Base-by-base conservation (phyloP, 1,140 invertebrate species). In the Drosophila sp. region DNA sequence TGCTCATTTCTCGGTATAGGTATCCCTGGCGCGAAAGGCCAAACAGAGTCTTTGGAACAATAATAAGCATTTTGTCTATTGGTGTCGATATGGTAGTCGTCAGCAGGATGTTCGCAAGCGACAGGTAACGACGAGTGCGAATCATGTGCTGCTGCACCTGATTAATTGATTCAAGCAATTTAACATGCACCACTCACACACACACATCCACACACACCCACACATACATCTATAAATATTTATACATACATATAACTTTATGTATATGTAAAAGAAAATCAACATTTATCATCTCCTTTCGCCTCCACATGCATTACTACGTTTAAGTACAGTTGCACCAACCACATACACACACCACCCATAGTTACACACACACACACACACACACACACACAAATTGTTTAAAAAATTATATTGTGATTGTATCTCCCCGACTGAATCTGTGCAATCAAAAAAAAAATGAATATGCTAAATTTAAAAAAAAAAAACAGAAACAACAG, bases 21-120 rank as follows among this genome's bases (percentile, higher is more conserved):
- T 92, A 58, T 90, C 91, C 30, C 80, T 92, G 79, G 91, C 90
- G 7, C 82, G 86, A 65, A 92, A 92, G 79, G 90, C 91, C 57
- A 91, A 82, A 57, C 87, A 92, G 62, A 91, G 84, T 81, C 69
- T 92, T 23, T 95, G 94, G 94, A 94, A 95, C 84, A 95, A 95
- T 92, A 94, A 93, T 62, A 93, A 95, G 90, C 95, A 95, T 92
- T 95, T 95, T 92, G 94, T 94, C 57, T 94, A 95, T 87, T 95
- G 94, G 94, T 95, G 94, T 92, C 93, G 95, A 55, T 95, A 95
- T 71, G 94, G 94, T 56, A 94, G 94, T 91, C 94, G 94, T 61
- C 93, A 94, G 80, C 93, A 94, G 83, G 94, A 94, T 90, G 93
- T 93, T 90, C 93, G 94, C 71, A 94, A 94, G 91, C 93, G 94